A percentile compares a stretch with the other conserved stretches of the same genome.
phyloP scores from a whole-genome alignment of 2,888 invertebrate species.

The Drosophila eohydei region DNA sequence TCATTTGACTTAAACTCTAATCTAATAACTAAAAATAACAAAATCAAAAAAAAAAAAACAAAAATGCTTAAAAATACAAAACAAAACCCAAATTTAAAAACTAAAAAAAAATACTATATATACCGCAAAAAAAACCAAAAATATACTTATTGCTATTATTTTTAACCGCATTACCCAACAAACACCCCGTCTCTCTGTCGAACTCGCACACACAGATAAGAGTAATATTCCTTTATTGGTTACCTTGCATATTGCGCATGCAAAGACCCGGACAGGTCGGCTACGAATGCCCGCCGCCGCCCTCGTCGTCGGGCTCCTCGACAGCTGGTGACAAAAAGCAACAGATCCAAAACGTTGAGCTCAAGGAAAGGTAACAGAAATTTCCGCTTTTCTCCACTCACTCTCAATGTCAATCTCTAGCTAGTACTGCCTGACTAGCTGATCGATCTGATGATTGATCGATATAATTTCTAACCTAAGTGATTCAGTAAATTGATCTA shows the following conservation, averaged over 20 bases:
- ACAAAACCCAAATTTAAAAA: conserved; percentile 11
- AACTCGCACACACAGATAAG: conserved; percentile 88
- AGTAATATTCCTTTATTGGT: conserved; percentile 97
- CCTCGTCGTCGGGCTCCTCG: conserved; percentile 87
- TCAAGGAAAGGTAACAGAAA: conserved; percentile 89
- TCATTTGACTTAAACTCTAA: conserved; percentile 19
- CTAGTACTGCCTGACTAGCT: conserved; percentile 2
- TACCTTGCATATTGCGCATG: conserved; percentile 99
- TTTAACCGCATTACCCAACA: conserved; percentile 78
- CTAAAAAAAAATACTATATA: conserved; percentile 34
- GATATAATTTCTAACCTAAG: neutral
- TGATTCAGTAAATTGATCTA: neutral
- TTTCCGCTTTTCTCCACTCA: conserved; percentile 12
- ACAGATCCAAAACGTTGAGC: conserved; percentile 92
- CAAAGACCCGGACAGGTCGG: conserved; percentile 89
- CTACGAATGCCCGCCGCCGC: conserved; percentile 85
- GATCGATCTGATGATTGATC: conserved; percentile 1
- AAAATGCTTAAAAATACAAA: conserved; percentile 26
- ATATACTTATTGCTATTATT: conserved; percentile 75
- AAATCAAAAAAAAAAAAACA: conserved; percentile 28
- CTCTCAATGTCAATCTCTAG: conserved; percentile 2
- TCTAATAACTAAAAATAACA: conserved; percentile 30
- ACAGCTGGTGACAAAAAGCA: conserved; percentile 85
- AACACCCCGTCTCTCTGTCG: conserved; percentile 80
- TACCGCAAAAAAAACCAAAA: conserved; percentile 48